phyloP scores from a whole-genome alignment of 1,140 invertebrate species.

The Leptinotarsa defecta region DNA sequence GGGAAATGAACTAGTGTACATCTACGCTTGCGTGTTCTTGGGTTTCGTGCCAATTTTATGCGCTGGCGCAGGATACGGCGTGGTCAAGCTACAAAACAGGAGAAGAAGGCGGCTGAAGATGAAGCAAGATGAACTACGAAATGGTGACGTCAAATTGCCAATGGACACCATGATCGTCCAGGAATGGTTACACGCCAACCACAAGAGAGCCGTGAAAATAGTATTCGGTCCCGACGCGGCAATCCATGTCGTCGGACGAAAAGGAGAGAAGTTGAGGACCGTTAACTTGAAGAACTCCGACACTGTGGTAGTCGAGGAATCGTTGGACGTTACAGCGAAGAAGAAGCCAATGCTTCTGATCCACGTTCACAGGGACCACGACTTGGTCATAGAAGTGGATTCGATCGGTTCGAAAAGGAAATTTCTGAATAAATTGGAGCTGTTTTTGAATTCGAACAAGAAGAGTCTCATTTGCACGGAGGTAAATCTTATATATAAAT shows the following conservation, averaged over 20 bases:
- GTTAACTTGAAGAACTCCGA: slow-evolving; percentile 78
- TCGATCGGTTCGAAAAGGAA: slow-evolving; percentile 79
- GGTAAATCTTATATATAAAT: slow-evolving; percentile 50
- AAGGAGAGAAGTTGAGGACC: slow-evolving; percentile 85
- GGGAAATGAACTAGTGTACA: slow-evolving; percentile 95
- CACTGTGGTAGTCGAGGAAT: slow-evolving; percentile 81
- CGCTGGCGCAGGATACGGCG: slow-evolving; percentile 88
- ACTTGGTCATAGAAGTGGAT: slow-evolving; percentile 93
- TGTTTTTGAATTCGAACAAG: slow-evolving; percentile 80
- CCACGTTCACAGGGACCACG: slow-evolving; percentile 89
- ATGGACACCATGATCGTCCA: slow-evolving; percentile 92
- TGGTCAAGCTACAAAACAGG: slow-evolving; percentile 90
- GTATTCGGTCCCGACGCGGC: slow-evolving; percentile 84
- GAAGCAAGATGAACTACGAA: slow-evolving; percentile 77
- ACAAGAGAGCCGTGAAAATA: slow-evolving; percentile 87
- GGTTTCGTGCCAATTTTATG: slow-evolving; percentile 90
- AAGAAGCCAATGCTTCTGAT: slow-evolving; percentile 85
- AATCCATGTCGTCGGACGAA: slow-evolving; percentile 83
- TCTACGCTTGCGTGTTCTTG: slow-evolving; percentile 90
- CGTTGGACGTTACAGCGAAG: slow-evolving; percentile 72
- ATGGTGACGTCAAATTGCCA: slow-evolving; percentile 65
- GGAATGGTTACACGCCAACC: slow-evolving; percentile 94
- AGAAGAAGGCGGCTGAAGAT: slow-evolving; percentile 78
- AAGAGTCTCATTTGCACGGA: slow-evolving; percentile 76
- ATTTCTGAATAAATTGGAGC: slow-evolving; percentile 88